Base-by-base conservation (phyloP, 2,888 invertebrate genomes). In the Exocentrus adspersus region DNA sequence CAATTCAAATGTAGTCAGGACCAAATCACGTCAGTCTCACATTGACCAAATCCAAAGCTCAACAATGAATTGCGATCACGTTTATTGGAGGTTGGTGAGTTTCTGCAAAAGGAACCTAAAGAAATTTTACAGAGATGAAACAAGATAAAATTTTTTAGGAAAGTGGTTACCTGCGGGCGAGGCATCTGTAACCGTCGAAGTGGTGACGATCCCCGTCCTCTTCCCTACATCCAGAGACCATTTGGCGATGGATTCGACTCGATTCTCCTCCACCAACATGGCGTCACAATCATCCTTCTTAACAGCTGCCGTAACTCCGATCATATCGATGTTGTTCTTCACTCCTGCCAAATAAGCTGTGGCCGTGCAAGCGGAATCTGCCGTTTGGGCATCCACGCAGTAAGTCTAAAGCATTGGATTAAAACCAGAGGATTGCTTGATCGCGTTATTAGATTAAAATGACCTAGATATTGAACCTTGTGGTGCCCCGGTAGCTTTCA, bases 321-420 rank as follows among this genome's bases (percentile, higher is more conserved):
- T 85, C 0, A 92, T 92, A 2, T 89, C 90, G 70, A 87, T 86
- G 78, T 92, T 93, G 3, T 87, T 89, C 82, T 94, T 94, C 0
- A 92, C 89, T 0, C 94, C 94, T 10, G 88, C 85, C 42, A 93
- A 82, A 77, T 92, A 92, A 0, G 94, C 93, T 0, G 94, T 94
- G 0, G 92, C 91, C 1, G 92, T 90, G 75, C 91, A 92, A 0
- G 94, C 94, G 0, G 93, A 94, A 77, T 95, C 95, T 0, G 93
- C 88, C 0, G 92, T 92, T 78, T 92, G 90, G 48, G 84, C 83
- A 75, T 92, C 89, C 0, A 91, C 87, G 72, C 91, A 50, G 50
- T 50, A 50, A 1, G 50, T 50, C 50, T 50, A 10, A 28, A 50
- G 24, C 7, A 24, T 7, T 7, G 7, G 7, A 24, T 24, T n/a